phyloP scores from a whole-genome alignment of 2,797 vertebrate species.

The Coregonus ussuriensis region DNA sequence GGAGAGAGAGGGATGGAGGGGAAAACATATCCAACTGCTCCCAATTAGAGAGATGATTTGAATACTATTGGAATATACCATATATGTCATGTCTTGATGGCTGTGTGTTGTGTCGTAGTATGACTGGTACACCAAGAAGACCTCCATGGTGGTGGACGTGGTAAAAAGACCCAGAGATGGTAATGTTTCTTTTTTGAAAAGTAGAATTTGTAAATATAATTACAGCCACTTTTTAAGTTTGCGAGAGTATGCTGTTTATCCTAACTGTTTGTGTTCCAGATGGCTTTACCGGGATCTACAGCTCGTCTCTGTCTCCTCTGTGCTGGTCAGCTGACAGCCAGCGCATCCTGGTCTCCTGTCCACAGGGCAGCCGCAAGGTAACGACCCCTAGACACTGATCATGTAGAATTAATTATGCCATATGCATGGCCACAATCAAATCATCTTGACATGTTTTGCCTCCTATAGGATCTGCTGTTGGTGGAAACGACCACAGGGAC shows the following conservation, averaged over 20 bases:
- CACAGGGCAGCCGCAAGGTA: constrained; percentile 90
- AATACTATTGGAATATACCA: background rate
- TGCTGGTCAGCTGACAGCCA: constrained; percentile 96
- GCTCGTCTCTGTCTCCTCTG: constrained; percentile 75
- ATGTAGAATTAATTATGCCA: background rate
- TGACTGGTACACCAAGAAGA: constrained; percentile 94
- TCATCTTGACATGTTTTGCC: background rate
- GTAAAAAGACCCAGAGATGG: constrained; percentile 82
- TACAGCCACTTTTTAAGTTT: background rate
- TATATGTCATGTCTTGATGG: background rate
- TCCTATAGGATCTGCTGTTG: constrained; percentile 63
- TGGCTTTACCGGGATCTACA: constrained; percentile 91
- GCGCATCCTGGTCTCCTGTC: constrained; percentile 83
- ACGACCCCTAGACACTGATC: background rate
- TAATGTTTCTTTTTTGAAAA: constrained; percentile 40
- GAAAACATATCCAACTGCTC: too few species aligned
- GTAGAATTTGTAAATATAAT: background rate
- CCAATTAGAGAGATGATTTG: too few species aligned
- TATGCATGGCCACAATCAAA: background rate
- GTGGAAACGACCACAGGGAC: constrained; percentile 66
- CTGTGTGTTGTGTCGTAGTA: constrained; percentile 73
- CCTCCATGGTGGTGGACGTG: constrained; percentile 84
- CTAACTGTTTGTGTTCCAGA: constrained; percentile 67
- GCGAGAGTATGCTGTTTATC: background rate
- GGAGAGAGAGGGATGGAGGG: too few species aligned